phyloP scores from a whole-genome alignment of 2,113 vertebrate genomes.

The Cryptotis parvus region DNA sequence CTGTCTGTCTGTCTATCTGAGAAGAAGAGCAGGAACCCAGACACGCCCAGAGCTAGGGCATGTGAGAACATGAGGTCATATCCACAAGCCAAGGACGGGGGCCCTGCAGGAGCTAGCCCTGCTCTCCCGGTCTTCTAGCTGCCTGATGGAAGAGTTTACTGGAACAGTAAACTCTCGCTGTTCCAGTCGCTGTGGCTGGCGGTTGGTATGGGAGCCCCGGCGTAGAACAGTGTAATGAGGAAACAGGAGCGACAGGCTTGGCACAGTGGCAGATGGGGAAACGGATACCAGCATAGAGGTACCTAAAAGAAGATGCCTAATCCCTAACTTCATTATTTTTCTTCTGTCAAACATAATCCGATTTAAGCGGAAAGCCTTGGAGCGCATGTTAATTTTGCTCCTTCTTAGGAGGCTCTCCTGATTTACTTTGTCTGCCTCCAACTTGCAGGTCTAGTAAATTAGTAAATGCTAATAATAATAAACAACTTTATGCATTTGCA shows the following conservation, averaged over 20 bases:
- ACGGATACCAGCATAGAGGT: neutral
- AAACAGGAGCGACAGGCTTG: neutral
- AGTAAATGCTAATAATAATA: conserved; percentile 19
- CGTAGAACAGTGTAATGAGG: neutral
- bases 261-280: neutral
- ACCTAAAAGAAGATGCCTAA: conserved; percentile 47
- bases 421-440: neutral
- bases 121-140: neutral
- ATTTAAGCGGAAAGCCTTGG: conserved; percentile 45
- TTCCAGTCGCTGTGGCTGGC: neutral
- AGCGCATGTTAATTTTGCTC: conserved; percentile 46
- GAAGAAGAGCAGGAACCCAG: neutral
- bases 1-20: neutral
- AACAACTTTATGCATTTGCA: neutral
- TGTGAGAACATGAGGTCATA: neutral
- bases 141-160: neutral
- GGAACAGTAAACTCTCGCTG: neutral
- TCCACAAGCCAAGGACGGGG: neutral
- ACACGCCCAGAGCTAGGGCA: too few species aligned
- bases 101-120: neutral
- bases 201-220: neutral
- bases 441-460: neutral
- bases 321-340: conserved; percentile 2
- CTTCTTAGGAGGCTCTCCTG: conserved; percentile 10
- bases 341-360: conserved; percentile 31